Evolutionary conservation across 2,888 invertebrate species (phyloP).

Genomic region (Megaustenia siamemsis): DNA sequence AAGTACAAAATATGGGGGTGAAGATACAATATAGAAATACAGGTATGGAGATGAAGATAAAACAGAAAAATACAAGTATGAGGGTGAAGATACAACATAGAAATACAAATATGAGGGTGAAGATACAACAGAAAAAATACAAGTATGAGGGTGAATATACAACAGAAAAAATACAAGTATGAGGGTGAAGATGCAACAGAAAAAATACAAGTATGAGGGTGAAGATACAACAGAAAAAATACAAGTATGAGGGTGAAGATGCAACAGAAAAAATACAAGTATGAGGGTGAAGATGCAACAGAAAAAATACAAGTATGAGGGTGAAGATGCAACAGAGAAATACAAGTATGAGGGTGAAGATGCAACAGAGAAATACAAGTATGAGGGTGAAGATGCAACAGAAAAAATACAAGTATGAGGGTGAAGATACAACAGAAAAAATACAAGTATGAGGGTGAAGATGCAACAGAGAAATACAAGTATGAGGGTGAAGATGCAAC

Average conservation of each 20-base stretch:
- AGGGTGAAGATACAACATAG: too few relatives aligned
- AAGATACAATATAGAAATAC: too few relatives aligned
- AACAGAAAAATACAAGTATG: too few relatives aligned
- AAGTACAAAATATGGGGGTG: too few relatives aligned
- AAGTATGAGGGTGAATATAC: too few relatives aligned
- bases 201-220: too few relatives aligned
- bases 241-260: neutral
- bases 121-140: too few relatives aligned
- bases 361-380: neutral
- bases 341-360: neutral
- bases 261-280: neutral
- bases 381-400: neutral
- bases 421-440: neutral
- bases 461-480: neutral
- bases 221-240: too few relatives aligned
- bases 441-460: neutral
- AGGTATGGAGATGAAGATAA: too few relatives aligned
- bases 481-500: neutral
- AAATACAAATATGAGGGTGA: too few relatives aligned
- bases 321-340: neutral
- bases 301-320: neutral
- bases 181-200: too few relatives aligned
- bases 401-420: neutral
- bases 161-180: too few relatives aligned
- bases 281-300: neutral